Evolutionary conservation across 2,888 invertebrate genomes (phyloP).

Genomic region (Nebria salina): DNA sequence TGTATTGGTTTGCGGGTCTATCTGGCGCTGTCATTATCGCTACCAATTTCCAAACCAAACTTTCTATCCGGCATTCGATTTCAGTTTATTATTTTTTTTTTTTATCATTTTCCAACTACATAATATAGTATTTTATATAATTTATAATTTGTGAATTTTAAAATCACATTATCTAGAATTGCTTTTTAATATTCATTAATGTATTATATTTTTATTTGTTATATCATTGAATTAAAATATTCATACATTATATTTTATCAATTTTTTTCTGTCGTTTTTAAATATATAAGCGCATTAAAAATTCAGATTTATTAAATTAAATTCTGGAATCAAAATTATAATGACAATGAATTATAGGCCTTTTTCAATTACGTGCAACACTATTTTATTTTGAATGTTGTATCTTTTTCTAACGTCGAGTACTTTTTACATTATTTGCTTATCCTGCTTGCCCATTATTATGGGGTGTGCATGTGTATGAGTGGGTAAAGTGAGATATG

Average conservation of each 20-base stretch:
- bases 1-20: constrained; percentile 20
- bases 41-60: background rate
- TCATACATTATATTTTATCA: background rate
- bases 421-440: constrained; percentile 2
- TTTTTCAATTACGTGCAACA: too few species aligned
- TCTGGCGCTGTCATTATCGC: constrained; percentile 29
- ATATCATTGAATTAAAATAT: background rate
- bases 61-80: background rate
- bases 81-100: background rate
- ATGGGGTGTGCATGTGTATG: background rate
- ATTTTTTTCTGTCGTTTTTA: background rate
- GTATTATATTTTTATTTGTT: background rate
- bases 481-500: background rate
- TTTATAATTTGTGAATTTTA: background rate
- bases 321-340: too few species aligned
- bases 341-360: too few species aligned
- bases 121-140: background rate
- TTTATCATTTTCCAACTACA: background rate
- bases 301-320: too few species aligned
- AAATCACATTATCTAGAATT: background rate
- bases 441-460: background rate
- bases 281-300: background rate
- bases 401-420: background rate
- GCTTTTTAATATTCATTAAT: background rate
- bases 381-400: background rate